These are phyloP conservation scores for Drosophila nigritarsus DNA, from an alignment of 2,888 invertebrate genomes.

Conservation along the genomic window DNA sequence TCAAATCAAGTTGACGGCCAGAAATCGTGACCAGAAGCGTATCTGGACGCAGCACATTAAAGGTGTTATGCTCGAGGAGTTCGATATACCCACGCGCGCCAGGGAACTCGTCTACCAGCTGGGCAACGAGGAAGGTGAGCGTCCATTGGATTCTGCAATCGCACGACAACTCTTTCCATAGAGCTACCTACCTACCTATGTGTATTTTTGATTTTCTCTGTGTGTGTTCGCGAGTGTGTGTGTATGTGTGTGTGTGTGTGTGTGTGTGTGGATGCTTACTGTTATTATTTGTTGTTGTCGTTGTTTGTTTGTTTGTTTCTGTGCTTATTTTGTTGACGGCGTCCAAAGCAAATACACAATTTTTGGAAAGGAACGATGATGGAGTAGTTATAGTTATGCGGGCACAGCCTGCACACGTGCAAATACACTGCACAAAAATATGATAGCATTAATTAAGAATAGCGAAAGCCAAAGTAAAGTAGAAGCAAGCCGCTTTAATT, in stretches of 20 bases:
- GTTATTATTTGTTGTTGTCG: conserved; percentile 15
- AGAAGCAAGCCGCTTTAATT: not conserved
- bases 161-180: conserved; percentile 14
- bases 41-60: conserved; percentile 85
- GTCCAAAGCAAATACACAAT: conserved; percentile 33
- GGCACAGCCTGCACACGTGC: conserved; percentile 27
- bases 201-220: conserved; percentile 4
- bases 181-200: conserved; percentile 3
- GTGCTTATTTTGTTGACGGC: conserved; percentile 31
- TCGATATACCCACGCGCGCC: conserved; percentile 97
- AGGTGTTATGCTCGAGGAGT: conserved; percentile 96
- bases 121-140: conserved; percentile 87
- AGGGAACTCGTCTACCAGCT: conserved; percentile 93
- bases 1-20: conserved; percentile 90
- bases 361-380: conserved; percentile 44
- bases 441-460: not conserved
- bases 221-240: not conserved
- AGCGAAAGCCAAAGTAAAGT: not conserved
- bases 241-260: conserved; percentile 12
- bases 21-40: conserved; percentile 85
- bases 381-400: conserved; percentile 54
- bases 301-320: conserved; percentile 25
- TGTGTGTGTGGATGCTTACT: conserved; percentile 6
- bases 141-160: conserved; percentile 13
- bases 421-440: conserved; percentile 40